Percentiles rank a stretch among this genome's conserved stretches.
These are phyloP conservation scores for Tetropium fuscum DNA, from an alignment of 2,888 invertebrate genomes.

Conservation along the genomic window DNA sequence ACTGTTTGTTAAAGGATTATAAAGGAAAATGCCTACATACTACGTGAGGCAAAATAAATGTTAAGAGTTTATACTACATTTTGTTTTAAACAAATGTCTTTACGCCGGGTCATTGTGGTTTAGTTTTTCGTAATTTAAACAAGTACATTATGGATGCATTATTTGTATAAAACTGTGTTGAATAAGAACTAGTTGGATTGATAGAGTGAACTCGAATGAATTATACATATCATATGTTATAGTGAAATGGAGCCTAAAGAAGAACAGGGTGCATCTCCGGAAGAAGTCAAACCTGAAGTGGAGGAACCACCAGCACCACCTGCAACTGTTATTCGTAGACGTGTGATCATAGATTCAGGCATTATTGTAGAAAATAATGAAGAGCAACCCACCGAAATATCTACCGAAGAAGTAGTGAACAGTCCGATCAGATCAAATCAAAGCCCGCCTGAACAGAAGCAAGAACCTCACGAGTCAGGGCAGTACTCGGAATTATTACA, in stretches of 20 bases:
- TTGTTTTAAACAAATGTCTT: slow-evolving; percentile 24
- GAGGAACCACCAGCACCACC: slow-evolving; percentile 28
- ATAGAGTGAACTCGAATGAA: too few relatives aligned
- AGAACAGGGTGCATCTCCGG: slow-evolving; percentile 39
- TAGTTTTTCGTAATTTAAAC: slow-evolving; percentile 15
- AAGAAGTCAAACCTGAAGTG: slow-evolving; percentile 32
- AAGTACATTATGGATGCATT: not conserved
- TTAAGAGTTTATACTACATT: not conserved
- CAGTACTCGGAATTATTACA: slow-evolving; percentile 27
- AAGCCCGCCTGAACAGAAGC: slow-evolving; percentile 36
- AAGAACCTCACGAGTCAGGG: slow-evolving; percentile 25
- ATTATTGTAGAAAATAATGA: slow-evolving; percentile 58
- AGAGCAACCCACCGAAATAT: slow-evolving; percentile 53
- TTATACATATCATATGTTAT: not conserved
- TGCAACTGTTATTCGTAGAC: slow-evolving; percentile 51
- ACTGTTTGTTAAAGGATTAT: slow-evolving; percentile 15
- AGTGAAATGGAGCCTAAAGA: slow-evolving; percentile 46
- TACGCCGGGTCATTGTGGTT: slow-evolving; percentile 18
- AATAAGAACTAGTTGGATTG: too few relatives aligned
- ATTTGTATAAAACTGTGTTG: slow-evolving; percentile 6
- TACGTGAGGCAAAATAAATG: slow-evolving; percentile 21
- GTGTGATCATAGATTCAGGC: slow-evolving; percentile 62
- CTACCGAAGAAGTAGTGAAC: slow-evolving; percentile 61
- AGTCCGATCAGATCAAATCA: slow-evolving; percentile 42
- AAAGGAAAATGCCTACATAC: slow-evolving; percentile 10